Percentiles rank a stretch among this genome's conserved stretches.
Evolutionary conservation across 2,797 vertebrate genomes (phyloP).

Genomic region (Gallinago stenura): DNA sequence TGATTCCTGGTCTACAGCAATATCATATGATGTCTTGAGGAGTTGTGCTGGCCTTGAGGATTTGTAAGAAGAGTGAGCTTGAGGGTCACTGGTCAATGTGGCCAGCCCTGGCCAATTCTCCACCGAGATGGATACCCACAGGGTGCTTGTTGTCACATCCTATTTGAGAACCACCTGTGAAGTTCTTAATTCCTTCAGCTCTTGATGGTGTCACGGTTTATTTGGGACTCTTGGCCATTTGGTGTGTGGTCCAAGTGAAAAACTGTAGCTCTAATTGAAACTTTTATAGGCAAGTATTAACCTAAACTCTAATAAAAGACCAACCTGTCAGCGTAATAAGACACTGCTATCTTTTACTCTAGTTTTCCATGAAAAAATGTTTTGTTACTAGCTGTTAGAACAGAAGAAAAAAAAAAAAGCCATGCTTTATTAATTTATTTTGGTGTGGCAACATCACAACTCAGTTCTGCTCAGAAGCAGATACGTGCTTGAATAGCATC

Average conservation of each 20-base stretch:
- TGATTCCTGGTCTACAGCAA: background rate
- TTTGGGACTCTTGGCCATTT: background rate
- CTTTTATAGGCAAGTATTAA: background rate
- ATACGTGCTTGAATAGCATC: background rate
- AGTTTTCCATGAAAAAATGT: background rate
- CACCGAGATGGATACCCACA: background rate
- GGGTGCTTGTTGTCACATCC: background rate
- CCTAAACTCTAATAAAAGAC: background rate
- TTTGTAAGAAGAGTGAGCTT: background rate
- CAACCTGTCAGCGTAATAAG: background rate
- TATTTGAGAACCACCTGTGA: background rate
- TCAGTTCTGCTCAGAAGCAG: background rate
- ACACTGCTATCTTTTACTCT: background rate
- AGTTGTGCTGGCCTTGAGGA: background rate
- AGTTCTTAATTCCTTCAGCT: background rate
- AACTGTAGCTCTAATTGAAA: background rate
- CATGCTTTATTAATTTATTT: background rate
- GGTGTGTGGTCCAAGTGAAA: background rate
- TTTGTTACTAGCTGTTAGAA: background rate
- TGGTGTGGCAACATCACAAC: background rate
- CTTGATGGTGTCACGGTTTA: background rate
- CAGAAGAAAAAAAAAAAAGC: background rate
- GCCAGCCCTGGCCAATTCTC: background rate
- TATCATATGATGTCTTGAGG: background rate
- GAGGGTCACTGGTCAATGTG: background rate